Percentiles rank a stretch among this genome's conserved stretches.
These are phyloP conservation scores for Nymphalis polychloros DNA, from an alignment of 2,888 invertebrate genomes.

Conservation along the genomic window DNA sequence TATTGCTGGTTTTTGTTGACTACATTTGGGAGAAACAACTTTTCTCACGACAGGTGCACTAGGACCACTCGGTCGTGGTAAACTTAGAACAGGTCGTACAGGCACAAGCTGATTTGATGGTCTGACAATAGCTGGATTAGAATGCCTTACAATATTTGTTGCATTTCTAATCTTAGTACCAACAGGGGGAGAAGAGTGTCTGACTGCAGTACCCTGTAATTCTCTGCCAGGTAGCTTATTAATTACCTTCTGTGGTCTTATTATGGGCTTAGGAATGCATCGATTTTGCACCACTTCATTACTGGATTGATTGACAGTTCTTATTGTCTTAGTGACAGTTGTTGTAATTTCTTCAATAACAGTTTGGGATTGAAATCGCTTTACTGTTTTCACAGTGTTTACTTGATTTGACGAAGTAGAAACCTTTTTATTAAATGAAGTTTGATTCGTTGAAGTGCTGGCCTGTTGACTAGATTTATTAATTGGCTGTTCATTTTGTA, in stretches of 20 bases:
- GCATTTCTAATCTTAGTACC: conserved; percentile 52
- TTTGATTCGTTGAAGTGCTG: conserved; percentile 43
- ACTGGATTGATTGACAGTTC: conserved; percentile 69
- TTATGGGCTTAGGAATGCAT: conserved; percentile 42
- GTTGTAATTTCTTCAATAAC: conserved; percentile 76
- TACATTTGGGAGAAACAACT: conserved; percentile 44
- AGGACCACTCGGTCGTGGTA: conserved; percentile 50
- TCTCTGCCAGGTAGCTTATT: conserved; percentile 49
- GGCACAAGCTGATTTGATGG: conserved; percentile 56
- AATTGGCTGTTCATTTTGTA: conserved; percentile 37
- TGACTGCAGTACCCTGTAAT: conserved; percentile 56
- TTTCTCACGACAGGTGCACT: conserved; percentile 51
- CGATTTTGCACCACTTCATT: conserved; percentile 65
- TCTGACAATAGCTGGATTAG: conserved; percentile 42
- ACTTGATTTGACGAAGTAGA: conserved; percentile 55
- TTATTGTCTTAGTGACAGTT: conserved; percentile 75
- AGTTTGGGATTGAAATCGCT: conserved; percentile 71
- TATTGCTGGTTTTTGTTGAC: conserved; percentile 42
- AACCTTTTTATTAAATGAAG: conserved; percentile 49
- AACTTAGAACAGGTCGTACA: conserved; percentile 48
- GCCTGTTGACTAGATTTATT: conserved; percentile 38
- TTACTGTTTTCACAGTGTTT: conserved; percentile 67
- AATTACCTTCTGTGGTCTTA: conserved; percentile 52
- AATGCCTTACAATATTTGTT: conserved; percentile 44
- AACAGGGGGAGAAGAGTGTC: conserved; percentile 53